phyloP scores from a whole-genome alignment of 2,888 invertebrate genomes.

The Rhopalosiphum nymphaeae region DNA sequence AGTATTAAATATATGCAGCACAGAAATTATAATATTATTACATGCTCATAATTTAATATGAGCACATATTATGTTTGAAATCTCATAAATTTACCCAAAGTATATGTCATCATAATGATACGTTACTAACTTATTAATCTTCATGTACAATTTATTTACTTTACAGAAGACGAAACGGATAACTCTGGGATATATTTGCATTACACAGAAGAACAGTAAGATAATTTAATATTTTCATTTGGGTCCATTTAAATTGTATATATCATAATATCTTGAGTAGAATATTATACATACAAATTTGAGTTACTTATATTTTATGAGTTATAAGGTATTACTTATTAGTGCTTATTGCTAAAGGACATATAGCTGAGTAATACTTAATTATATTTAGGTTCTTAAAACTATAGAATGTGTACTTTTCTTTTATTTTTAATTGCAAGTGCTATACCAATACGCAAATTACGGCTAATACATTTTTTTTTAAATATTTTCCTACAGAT shows the following conservation, averaged over 20 bases:
- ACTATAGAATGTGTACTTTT: no score
- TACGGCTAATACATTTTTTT: neutral
- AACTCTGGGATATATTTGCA: slow-evolving; percentile 86
- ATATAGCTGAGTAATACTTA: neutral
- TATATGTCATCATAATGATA: neutral
- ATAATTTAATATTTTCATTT: slow-evolving; percentile 66
- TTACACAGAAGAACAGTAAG: slow-evolving; percentile 82
- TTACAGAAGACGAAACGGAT: slow-evolving; percentile 82
- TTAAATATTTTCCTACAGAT: slow-evolving; percentile 72
- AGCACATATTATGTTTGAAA: neutral
- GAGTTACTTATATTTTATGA: neutral
- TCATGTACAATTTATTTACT: slow-evolving; percentile 66
- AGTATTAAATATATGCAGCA: neutral
- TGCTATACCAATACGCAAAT: neutral
- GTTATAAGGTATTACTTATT: neutral
- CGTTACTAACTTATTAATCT: neutral
- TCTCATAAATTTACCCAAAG: neutral
- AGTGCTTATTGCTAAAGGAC: neutral
- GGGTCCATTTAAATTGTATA: neutral
- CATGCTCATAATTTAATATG: neutral
- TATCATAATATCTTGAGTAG: no score
- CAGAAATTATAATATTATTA: neutral
- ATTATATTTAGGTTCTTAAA: neutral
- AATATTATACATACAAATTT: no score
- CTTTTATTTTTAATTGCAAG: neutral